A percentile compares a stretch with the other conserved stretches of the same genome.
Conservation (phyloP, 2,888 invertebrate genomes). For the Parasteatoda lunata region DNA sequence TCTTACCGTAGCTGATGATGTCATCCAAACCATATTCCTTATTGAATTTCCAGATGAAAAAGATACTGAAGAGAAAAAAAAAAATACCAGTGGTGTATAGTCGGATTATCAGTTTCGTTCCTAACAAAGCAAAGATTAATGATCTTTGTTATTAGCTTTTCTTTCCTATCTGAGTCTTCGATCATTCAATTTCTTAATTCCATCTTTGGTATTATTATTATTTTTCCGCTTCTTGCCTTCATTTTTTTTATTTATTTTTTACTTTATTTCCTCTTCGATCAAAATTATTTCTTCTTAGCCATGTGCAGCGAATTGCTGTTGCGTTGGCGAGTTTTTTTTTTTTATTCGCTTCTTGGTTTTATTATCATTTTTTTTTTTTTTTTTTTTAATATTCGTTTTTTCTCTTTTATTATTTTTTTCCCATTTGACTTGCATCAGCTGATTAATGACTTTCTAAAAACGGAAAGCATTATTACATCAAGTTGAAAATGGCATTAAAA, state of each 20-base stretch:
- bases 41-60: slow-evolving; percentile 61
- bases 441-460: slow-evolving; percentile 49
- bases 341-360: slow-evolving; percentile 6
- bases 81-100: slow-evolving; percentile 2
- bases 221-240: slow-evolving; percentile 19
- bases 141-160: slow-evolving; percentile 64
- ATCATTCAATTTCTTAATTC: slow-evolving; percentile 62
- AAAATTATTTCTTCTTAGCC: slow-evolving; percentile 47
- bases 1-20: slow-evolving; percentile 41
- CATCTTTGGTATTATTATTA: slow-evolving; percentile 41
- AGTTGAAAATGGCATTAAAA: slow-evolving; percentile 27
- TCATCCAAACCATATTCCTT: slow-evolving; percentile 62
- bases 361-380: neutral
- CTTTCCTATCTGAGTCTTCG: slow-evolving; percentile 26
- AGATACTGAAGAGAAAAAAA: slow-evolving; percentile 10
- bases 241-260: slow-evolving; percentile 22
- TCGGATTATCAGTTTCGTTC: slow-evolving; percentile 58
- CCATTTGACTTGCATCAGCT: slow-evolving; percentile 34
- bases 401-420: slow-evolving; percentile 20
- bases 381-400: neutral
- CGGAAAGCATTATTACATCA: slow-evolving; percentile 33
- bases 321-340: slow-evolving; percentile 7
- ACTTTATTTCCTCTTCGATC: slow-evolving; percentile 41
- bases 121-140: slow-evolving; percentile 56
- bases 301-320: slow-evolving; percentile 5